phyloP scores from a whole-genome alignment of 2,797 vertebrate species.

The Cyclura pinguis region DNA sequence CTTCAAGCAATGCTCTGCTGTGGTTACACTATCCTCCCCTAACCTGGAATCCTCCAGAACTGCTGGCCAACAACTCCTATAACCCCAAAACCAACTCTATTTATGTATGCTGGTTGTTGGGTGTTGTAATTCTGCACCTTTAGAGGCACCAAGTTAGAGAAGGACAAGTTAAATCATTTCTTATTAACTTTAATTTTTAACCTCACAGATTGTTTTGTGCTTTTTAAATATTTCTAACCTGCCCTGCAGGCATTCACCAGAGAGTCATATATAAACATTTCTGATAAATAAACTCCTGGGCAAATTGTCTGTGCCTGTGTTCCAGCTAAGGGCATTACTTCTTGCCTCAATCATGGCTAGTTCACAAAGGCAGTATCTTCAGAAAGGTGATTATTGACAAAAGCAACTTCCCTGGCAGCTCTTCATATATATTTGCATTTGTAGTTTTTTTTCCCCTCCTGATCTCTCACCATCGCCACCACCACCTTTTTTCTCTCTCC shows the following conservation, averaged over 20 bases:
- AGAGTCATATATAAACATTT: background rate
- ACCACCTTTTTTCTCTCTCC: background rate
- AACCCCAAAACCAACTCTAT: no score
- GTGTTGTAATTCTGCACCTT: background rate
- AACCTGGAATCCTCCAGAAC: background rate
- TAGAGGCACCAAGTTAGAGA: background rate
- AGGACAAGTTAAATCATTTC: background rate
- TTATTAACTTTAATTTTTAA: background rate
- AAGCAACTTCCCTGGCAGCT: background rate
- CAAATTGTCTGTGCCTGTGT: background rate
- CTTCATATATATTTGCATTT: constrained; percentile 13
- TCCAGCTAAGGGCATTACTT: background rate
- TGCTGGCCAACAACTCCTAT: background rate
- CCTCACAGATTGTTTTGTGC: background rate
- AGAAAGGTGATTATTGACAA: constrained; percentile 15
- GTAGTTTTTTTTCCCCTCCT: background rate
- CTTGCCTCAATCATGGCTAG: background rate
- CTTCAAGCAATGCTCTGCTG: no score
- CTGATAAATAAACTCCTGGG: background rate
- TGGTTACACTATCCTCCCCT: no score
- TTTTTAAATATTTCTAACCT: background rate
- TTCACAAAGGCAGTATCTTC: background rate
- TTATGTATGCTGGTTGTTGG: background rate
- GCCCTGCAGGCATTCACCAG: background rate
- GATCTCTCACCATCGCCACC: background rate